phyloP scores from a whole-genome alignment of 2,888 invertebrate genomes.

The Odontocolon sp. region DNA sequence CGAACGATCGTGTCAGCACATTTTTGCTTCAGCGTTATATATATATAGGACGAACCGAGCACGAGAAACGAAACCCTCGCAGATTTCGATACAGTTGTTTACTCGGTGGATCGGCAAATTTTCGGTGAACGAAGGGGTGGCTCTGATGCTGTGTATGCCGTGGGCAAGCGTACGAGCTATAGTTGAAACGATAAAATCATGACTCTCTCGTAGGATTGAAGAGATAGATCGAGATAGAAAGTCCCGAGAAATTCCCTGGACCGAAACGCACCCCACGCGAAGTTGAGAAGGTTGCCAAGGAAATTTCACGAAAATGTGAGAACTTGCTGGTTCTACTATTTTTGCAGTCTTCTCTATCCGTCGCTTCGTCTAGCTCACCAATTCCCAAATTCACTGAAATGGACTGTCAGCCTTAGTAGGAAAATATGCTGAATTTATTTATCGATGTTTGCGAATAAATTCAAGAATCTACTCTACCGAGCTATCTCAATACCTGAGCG shows the following conservation, averaged over 20 bases:
- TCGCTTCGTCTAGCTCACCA: neutral
- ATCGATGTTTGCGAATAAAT: conserved; percentile 25
- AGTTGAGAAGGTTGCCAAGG: conserved; percentile 53
- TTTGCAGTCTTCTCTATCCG: neutral
- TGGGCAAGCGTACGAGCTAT: neutral
- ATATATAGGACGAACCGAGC: conserved; percentile 7
- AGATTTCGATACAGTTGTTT: conserved; percentile 57
- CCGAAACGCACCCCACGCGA: conserved; percentile 25
- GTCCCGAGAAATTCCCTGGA: conserved; percentile 28
- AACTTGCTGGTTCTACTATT: conserved; percentile 5
- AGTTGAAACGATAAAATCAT: conserved; percentile 40
- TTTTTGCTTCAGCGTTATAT: conserved; percentile 29
- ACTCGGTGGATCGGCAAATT: conserved; percentile 59
- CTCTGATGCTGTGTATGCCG: neutral
- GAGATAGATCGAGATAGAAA: conserved; percentile 1
- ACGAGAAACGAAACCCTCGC: conserved; percentile 29
- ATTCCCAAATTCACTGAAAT: conserved; percentile 3
- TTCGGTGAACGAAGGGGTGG: conserved; percentile 26
- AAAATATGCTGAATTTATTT: conserved; percentile 18
- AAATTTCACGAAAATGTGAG: conserved; percentile 39
- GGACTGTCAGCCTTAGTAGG: neutral
- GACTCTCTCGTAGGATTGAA: neutral
- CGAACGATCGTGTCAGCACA: conserved; percentile 59
- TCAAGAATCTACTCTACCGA: neutral
- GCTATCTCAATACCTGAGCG: neutral